Evolutionary conservation across 1,140 invertebrate species (phyloP), one percentile per base, ranked within the genome.

Genomic region (Harlomillsia oculata): DNA sequence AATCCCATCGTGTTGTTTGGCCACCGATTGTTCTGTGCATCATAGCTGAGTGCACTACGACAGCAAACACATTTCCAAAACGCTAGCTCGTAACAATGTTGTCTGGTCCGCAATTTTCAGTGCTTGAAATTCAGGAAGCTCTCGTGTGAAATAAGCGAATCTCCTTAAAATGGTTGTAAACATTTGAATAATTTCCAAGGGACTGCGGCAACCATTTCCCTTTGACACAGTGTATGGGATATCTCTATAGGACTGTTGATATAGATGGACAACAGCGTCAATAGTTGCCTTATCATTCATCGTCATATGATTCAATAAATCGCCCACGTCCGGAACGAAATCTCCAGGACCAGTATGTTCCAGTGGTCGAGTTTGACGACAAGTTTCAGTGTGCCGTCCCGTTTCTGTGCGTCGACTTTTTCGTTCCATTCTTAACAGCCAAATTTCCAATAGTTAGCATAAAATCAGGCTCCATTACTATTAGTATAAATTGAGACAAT

Each of bases 51-150:
- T 1, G 70, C 63, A 67, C 74, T 52, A 18, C 75, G 67, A 13
- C n/a, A 78, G 68, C 61, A 77, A 73, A 58, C 76, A 72, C 68
- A 78, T 66, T 65, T 78, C 77, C 43, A 78, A 71, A 46, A 75
- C 72, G 32, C 74, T 72, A 26, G 71, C 72, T 49, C 75, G 70
- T 29, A 78, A 64, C 14, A 78, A 65, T n/a, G 69, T 69, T 49
- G 72, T 72, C 66, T 77, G 74, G 59, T 77, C 76, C 2, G 62
- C 59, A 49, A 71, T 67, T 9, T 68, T 68, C 9, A 77, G 66
- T 6, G 66, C 66, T 39, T 69, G 69, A 63, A 77, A 78, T 1
- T 70, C 62, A 0, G 66, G 62, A 9, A 73, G 25, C n/a, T 60
- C 44, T 34, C 67, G 63, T 4, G 67, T 62, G 50, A 70, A 72